Base-by-base conservation (phyloP, 2,113 vertebrate genomes). In the Loxodonta africana region DNA sequence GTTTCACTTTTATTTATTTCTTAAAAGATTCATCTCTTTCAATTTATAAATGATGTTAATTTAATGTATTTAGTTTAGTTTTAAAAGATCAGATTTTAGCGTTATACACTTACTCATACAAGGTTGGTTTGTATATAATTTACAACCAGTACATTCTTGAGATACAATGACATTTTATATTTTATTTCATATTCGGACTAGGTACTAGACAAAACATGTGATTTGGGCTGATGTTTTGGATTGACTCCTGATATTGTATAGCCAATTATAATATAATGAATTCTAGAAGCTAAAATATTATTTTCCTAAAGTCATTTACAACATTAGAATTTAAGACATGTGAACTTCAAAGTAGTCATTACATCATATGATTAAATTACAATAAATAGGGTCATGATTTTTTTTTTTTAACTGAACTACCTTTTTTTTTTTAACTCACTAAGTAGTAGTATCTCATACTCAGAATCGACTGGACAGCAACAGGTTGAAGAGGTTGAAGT, bases 311-410 rank as follows among this genome's bases (percentile, higher is more conserved):
- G 18, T 11, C 30, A 76, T 69, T 85, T 78, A 67, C 15, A 83
- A 88, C 30, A 90, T 95, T 5, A n/a, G 4, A 90, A 73, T 91
- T 82, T 76, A 91, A 88, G 12, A 62, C 12, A 82, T 46, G 0
- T 53, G 15, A 95, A 89, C 18, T 94, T 95, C 87, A 94, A 93
- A 90, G 62, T 62, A 95, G 5, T 83, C 86, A 94, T 94, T 91
- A 30, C 3, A 71, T 93, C 51, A 76, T 63, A n/a, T 6, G 74
- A 14, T 65, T 85, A n/a, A 53, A 94, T 71, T 89, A 69, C 60
- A 95, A 62, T 74, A 11, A 88, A 77, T 60, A n/a, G 73, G 65
- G 1, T 0, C 14, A 78, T 67, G 33, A 9, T 83, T 94, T 94
- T 88, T 37, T 85, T 93, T 88, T 71, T 84, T 84, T 90, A 20